Percentiles rank a stretch among this genome's conserved stretches.
Evolutionary conservation across 2,113 vertebrate genomes (phyloP).

Genomic region (Otus sunia): DNA sequence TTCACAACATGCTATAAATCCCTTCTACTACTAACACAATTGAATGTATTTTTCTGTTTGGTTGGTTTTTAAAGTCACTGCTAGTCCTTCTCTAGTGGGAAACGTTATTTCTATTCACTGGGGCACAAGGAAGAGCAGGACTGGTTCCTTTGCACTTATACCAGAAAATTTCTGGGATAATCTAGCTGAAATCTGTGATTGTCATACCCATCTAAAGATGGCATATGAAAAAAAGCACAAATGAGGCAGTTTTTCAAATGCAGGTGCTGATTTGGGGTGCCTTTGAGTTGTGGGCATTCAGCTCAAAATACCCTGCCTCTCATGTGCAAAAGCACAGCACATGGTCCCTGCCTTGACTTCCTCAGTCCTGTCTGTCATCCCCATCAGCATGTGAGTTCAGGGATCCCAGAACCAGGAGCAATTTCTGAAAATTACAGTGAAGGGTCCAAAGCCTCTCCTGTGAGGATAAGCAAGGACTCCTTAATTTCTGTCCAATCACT

Average conservation of each 20-base stretch:
- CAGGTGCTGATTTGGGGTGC: not conserved
- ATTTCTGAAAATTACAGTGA: not conserved
- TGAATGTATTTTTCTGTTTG: conserved; percentile 27
- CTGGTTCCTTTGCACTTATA: not conserved
- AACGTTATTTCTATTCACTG: not conserved
- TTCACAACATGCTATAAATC: conserved; percentile 59
- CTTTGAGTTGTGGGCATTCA: not conserved
- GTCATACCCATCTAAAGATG: not conserved
- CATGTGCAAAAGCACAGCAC: not conserved
- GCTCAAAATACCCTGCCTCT: not conserved
- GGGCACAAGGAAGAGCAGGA: not conserved
- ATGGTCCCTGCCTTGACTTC: not conserved
- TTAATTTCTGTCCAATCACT: not conserved
- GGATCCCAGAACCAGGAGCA: not conserved
- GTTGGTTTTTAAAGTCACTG: not conserved
- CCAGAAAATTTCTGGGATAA: not conserved
- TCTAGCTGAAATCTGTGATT: not conserved
- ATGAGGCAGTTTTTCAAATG: not conserved
- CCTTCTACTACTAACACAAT: conserved; percentile 18
- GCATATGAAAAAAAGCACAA: not conserved
- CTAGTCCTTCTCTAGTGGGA: not conserved
- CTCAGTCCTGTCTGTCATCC: not conserved
- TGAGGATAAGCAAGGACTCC: not conserved
- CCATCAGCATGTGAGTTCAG: not conserved
- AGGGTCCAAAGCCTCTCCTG: not conserved